A percentile compares a stretch with the other conserved stretches of the same genome.
Evolutionary conservation across 2,888 invertebrate genomes (phyloP).

Genomic region (Megaustenia siamemsis): DNA sequence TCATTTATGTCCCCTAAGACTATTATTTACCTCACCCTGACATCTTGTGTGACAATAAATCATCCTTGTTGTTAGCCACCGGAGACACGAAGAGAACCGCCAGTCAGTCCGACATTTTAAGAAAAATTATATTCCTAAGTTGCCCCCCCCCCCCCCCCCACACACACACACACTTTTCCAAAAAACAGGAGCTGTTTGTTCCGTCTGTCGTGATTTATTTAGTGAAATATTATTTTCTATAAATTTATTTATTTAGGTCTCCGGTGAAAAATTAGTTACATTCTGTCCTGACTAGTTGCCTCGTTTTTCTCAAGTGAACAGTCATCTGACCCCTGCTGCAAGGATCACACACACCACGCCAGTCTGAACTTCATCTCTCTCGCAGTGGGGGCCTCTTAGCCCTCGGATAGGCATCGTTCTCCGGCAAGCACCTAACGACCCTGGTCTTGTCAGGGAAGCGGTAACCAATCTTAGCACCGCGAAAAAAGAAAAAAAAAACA

Average conservation of each 20-base stretch:
- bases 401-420: constrained; percentile 7
- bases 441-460: constrained; percentile 9
- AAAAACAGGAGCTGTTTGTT: background rate
- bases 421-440: background rate
- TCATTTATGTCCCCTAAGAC: no score
- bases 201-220: background rate
- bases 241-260: no score
- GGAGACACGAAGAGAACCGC: no score
- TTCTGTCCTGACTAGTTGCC: background rate
- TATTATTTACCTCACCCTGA: no score
- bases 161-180: no score
- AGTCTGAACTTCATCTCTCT: constrained; percentile 15
- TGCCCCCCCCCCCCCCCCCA: no score
- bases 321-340: background rate
- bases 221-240: no score
- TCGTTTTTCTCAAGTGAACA: background rate
- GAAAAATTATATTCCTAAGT: background rate
- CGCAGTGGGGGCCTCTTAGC: constrained; percentile 1
- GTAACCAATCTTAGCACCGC: background rate
- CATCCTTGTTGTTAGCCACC: no score
- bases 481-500: background rate
- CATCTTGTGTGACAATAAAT: no score
- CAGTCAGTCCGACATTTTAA: background rate
- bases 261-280: background rate
- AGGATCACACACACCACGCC: background rate